Evolutionary conservation across 2,888 invertebrate genomes (phyloP), one percentile per base, ranked within the genome.

Genomic region (Podabrus alpinus): DNA sequence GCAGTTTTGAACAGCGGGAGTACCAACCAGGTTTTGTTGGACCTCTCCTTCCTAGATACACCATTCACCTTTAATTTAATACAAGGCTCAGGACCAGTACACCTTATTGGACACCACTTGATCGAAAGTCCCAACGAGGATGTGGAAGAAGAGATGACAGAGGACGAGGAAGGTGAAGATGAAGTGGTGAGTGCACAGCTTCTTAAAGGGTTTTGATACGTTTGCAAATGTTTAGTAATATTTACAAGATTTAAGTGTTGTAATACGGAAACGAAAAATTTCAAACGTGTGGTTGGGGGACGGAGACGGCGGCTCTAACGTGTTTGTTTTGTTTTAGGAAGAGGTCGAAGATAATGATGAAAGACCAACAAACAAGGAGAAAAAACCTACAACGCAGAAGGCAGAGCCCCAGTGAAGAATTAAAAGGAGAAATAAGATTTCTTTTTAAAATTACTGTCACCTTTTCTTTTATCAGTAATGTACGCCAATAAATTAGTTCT

Each of bases 21-120:
- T 84, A 90, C 93, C 83, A 93, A 94, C 83, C 92, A 93, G 85
- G 87, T 88, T 71, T 87, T 89, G 71, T 90, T 95, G 74, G 95
- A 95, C 86, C 91, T 96, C 78, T 94, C 95, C 85, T 95, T 95
- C 87, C 95, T 95, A 9, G 95, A 95, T 87, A 94, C 95, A 68
- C 95, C 95, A 69, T 95, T 95, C 79, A 94, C 94, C 78, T 95
- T 95, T 86, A 93, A 92, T 82, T 90, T 95, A 76, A 80, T 87
- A 2, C 87, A 93, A 89, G 93, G 93, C 71, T 91, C 89, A 79
- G 95, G 95, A 3, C 95, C 95, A 19, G 94, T 96, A 79, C 94
- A 95, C 84, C 91, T 96, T 87, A 93, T 95, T 82, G 95, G 95
- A 13, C 95, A 95, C 84, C 94, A 94, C 87, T 89, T 95, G 78